A percentile compares a stretch with the other conserved stretches of the same genome.
Conservation (phyloP, 1,140 invertebrate genomes). For the Diprion similis region DNA sequence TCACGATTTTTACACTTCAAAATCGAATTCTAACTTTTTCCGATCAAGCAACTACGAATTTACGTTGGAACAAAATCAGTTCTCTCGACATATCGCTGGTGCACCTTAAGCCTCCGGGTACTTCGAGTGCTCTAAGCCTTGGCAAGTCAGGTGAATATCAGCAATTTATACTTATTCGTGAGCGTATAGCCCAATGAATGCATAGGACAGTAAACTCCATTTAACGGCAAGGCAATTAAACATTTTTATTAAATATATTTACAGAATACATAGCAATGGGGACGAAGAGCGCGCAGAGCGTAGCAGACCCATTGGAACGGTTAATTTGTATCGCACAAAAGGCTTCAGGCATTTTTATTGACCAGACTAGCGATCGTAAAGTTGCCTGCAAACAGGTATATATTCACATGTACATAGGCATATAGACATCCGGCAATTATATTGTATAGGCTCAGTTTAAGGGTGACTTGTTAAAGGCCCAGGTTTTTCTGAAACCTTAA, state of each 20-base stretch:
- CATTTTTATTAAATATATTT: neutral
- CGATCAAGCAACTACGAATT: no score
- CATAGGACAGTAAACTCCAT: neutral
- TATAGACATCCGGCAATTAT: neutral
- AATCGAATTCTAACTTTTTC: no score
- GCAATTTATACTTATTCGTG: no score
- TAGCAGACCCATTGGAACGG: neutral
- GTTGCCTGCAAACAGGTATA: neutral
- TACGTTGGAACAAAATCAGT: no score
- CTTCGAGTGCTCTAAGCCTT: no score
- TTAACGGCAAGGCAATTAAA: neutral
- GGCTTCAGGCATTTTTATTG: neutral
- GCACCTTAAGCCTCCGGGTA: no score
- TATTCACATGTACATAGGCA: neutral
- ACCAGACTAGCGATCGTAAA: constrained; percentile 3
- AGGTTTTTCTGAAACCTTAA: neutral
- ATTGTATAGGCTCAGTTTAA: neutral
- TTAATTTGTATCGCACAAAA: constrained; percentile 15
- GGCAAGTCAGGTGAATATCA: no score
- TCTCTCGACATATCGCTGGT: no score
- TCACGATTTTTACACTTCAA: no score
- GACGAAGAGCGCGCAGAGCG: no score
- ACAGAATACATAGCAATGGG: no score
- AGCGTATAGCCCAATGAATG: no score
- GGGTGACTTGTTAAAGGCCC: constrained; percentile 12